These are phyloP conservation scores for Eilema depressum DNA, from an alignment of 2,888 invertebrate species.

Conservation along the genomic window DNA sequence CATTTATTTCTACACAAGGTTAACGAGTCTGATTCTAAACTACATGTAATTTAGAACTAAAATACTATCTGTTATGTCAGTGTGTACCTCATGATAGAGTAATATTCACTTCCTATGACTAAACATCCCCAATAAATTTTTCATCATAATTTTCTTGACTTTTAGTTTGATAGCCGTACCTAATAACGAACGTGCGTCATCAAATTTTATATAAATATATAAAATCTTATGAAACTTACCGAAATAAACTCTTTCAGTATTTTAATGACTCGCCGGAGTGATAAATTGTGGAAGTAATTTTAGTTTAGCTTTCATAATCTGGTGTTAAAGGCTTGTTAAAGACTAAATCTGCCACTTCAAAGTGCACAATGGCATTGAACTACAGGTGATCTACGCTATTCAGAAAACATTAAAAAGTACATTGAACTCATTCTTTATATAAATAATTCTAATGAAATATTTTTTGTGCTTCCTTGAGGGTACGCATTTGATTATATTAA, in stretches of 20 bases:
- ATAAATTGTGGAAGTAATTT: conserved; percentile 57
- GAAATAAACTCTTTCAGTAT: conserved; percentile 70
- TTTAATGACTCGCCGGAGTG: conserved; percentile 66
- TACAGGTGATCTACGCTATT: conserved; percentile 18
- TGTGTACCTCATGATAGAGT: conserved; percentile 18
- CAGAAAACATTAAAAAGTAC: conserved; percentile 13
- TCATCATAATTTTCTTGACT: conserved; percentile 65
- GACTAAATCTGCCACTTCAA: conserved; percentile 40
- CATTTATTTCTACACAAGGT: conserved; percentile 29
- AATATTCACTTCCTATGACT: conserved; percentile 51
- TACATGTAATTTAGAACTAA: conserved; percentile 31
- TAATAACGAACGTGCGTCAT: conserved; percentile 73
- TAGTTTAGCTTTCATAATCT: conserved; percentile 47
- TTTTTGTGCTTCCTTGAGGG: not conserved
- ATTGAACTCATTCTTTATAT: not conserved
- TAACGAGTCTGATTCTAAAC: conserved; percentile 33
- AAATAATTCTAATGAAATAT: not conserved
- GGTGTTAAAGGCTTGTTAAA: conserved; percentile 33
- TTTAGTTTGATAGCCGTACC: conserved; percentile 54
- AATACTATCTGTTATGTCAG: conserved; percentile 22
- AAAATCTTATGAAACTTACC: conserved; percentile 58
- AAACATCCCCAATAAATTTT: conserved; percentile 64
- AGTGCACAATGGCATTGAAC: conserved; percentile 26
- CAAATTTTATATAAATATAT: conserved; percentile 66
- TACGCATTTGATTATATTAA: not conserved